Evolutionary conservation across 2,797 vertebrate species (phyloP).

Genomic region (Falco columbarius): DNA sequence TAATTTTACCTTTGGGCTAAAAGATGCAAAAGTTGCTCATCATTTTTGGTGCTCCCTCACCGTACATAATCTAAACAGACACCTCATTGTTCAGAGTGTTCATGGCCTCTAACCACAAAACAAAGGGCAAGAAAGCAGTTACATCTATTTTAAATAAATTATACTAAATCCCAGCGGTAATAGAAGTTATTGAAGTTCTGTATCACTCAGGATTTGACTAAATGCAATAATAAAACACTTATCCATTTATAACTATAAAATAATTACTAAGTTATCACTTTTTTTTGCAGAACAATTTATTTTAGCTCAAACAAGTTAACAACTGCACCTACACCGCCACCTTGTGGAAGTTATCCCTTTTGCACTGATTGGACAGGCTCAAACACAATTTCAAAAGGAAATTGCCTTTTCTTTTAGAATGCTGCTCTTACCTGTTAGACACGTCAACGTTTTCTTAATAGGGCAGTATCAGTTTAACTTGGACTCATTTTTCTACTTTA

Average conservation of each 20-base stretch:
- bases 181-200: background rate
- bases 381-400: background rate
- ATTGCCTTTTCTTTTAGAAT: background rate
- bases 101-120: background rate
- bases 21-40: background rate
- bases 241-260: no score
- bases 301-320: background rate
- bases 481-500: background rate
- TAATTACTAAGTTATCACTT: background rate
- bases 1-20: background rate
- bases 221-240: background rate
- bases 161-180: background rate
- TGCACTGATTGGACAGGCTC: background rate
- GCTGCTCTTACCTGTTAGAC: background rate
- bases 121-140: background rate
- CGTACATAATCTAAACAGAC: background rate
- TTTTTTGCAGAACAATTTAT: background rate
- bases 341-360: background rate
- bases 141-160: background rate
- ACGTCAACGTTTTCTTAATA: background rate
- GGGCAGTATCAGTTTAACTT: background rate
- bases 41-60: background rate
- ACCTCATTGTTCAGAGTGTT: background rate
- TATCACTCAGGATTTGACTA: background rate
- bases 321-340: conserved; percentile 2